phyloP scores from a whole-genome alignment of 2,888 invertebrate species.

The Ophonus ardosiacus region DNA sequence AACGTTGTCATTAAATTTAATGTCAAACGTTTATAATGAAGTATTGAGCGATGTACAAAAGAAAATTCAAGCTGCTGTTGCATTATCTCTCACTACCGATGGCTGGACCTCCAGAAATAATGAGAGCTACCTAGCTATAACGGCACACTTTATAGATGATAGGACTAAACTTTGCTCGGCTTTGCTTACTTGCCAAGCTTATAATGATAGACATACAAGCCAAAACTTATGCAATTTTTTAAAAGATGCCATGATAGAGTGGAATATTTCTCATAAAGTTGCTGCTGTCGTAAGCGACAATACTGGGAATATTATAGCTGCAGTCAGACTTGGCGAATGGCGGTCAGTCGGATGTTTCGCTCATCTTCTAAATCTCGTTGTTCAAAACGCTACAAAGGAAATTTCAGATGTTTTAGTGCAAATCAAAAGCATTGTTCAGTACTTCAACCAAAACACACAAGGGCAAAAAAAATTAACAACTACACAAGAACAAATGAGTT shows the following conservation, averaged over 20 bases:
- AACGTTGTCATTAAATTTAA: background rate
- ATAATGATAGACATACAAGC: background rate
- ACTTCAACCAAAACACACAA: too few species aligned
- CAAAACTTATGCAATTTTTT: background rate
- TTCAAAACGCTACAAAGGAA: too few species aligned
- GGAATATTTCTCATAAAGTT: background rate
- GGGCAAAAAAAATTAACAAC: too few species aligned
- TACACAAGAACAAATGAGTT: too few species aligned
- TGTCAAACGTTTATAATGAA: background rate
- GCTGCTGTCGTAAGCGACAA: slow-evolving; percentile 2
- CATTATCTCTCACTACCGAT: background rate
- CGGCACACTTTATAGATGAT: background rate
- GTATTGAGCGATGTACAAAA: background rate
- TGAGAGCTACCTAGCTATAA: background rate
- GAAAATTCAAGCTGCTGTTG: background rate
- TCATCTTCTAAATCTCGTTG: too few species aligned
- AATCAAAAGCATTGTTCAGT: too few species aligned
- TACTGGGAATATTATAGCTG: too few species aligned
- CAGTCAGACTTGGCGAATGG: too few species aligned
- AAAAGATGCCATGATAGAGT: background rate
- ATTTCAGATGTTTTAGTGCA: too few species aligned
- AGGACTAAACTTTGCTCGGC: background rate
- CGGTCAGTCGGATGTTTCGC: too few species aligned
- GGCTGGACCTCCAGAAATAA: background rate
- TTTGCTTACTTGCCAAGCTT: background rate